phyloP scores from a whole-genome alignment of 2,888 invertebrate species.

The Hydriomena furcata region DNA sequence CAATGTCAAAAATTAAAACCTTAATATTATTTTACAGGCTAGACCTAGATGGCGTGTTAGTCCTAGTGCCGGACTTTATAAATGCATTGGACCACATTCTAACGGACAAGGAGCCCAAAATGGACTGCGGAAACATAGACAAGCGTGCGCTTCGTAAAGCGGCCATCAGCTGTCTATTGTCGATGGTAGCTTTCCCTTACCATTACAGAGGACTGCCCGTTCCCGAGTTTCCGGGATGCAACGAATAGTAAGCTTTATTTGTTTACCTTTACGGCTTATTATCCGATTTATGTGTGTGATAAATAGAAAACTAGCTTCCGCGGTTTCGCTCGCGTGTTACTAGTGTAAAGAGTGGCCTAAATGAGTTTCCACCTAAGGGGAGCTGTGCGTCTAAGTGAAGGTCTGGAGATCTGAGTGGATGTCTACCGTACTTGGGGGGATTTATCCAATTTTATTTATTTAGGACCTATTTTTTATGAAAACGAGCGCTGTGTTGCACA shows the following conservation, averaged over 20 bases:
- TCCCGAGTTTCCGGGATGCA: conserved; percentile 86
- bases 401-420: too few species aligned
- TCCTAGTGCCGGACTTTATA: conserved; percentile 94
- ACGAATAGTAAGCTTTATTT: conserved; percentile 69
- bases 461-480: too few species aligned
- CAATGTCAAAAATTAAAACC: too few species aligned
- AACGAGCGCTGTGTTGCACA: too few species aligned
- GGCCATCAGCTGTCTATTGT: conserved; percentile 95
- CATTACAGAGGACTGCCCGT: conserved; percentile 93
- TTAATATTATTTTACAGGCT: too few species aligned
- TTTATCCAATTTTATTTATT: too few species aligned
- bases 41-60: conserved; percentile 96
- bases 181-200: conserved; percentile 95
- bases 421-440: too few species aligned
- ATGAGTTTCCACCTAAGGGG: too few species aligned
- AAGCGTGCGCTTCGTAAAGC: conserved; percentile 93
- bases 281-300: not conserved
- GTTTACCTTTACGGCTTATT: not conserved
- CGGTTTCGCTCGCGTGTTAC: too few species aligned
- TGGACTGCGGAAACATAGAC: conserved; percentile 87
- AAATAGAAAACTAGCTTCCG: too few species aligned
- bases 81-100: conserved; percentile 95
- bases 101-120: conserved; percentile 91
- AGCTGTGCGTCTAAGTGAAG: too few species aligned
- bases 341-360: too few species aligned